These are phyloP conservation scores for Leptopilina syphax DNA, from an alignment of 2,888 invertebrate species.

Conservation along the genomic window DNA sequence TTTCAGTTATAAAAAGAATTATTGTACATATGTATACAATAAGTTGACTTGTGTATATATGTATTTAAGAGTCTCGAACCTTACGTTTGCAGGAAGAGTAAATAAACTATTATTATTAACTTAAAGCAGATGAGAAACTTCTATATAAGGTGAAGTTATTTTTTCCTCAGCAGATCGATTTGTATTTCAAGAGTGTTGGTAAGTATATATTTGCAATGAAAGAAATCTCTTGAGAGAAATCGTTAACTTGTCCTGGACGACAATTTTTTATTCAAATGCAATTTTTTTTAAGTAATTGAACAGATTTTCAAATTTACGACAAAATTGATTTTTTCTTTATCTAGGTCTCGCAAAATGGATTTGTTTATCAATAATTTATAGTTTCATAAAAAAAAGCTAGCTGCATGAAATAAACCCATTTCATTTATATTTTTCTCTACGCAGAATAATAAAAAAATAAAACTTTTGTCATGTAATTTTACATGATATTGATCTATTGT, in stretches of 20 bases:
- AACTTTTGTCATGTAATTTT: not conserved
- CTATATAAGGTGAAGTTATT: conserved; percentile 6
- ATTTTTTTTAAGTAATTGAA: not conserved
- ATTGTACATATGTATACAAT: too few species aligned
- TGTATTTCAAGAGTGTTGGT: not conserved
- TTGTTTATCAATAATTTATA: too few species aligned
- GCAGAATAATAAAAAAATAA: not conserved
- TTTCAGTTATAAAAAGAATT: too few species aligned
- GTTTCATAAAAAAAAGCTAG: not conserved
- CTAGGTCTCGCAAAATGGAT: too few species aligned
- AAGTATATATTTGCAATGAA: not conserved
- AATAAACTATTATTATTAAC: too few species aligned
- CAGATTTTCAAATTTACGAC: not conserved
- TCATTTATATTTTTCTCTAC: not conserved
- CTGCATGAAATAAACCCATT: not conserved
- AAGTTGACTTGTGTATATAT: too few species aligned
- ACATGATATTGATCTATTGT: not conserved
- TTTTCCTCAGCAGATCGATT: conserved; percentile 22
- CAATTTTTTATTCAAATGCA: not conserved
- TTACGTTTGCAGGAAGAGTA: too few species aligned
- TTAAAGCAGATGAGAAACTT: not conserved
- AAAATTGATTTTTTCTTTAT: not conserved
- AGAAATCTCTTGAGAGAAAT: conserved; percentile 24
- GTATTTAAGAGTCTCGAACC: too few species aligned
- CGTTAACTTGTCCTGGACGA: not conserved